Evolutionary conservation across 2,113 vertebrate species (phyloP).

Genomic region (Typhlomys cinereus): DNA sequence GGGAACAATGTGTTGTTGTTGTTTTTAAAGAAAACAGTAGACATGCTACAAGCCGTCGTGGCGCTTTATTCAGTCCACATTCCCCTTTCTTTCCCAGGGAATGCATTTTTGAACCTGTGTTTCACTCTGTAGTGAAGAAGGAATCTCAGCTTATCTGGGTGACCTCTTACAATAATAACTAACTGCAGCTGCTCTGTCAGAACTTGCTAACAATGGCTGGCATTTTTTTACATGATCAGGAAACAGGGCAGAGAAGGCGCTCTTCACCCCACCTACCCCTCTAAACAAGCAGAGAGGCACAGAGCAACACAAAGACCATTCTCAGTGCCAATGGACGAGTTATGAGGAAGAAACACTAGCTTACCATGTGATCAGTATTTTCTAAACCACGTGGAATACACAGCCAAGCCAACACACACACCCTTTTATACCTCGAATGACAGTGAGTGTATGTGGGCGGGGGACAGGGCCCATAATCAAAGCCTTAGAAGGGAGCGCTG

Average conservation of each 20-base stretch:
- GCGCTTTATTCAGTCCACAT: not conserved
- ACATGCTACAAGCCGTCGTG: not conserved
- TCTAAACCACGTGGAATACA: conserved; percentile 27
- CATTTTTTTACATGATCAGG: conserved; percentile 10
- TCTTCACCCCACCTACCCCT: not conserved
- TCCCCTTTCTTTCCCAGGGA: not conserved
- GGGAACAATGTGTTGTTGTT: not conserved
- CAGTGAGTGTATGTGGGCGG: no score
- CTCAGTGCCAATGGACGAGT: conserved; percentile 36
- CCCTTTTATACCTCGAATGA: not conserved
- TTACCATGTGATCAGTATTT: conserved; percentile 15
- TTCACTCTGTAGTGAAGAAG: not conserved
- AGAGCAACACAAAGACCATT: not conserved
- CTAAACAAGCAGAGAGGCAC: not conserved
- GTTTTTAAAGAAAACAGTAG: not conserved
- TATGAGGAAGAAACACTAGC: not conserved
- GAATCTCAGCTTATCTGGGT: conserved; percentile 36
- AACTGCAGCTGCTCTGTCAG: not conserved
- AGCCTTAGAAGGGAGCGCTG: not conserved
- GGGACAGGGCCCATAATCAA: not conserved
- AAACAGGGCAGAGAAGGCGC: not conserved
- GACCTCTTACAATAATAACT: conserved; percentile 50
- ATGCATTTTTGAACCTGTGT: not conserved
- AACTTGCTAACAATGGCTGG: conserved; percentile 49
- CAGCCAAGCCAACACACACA: not conserved